Percentiles rank a stretch among this genome's conserved stretches.
These are phyloP conservation scores for Mesoclemmys tuberculata DNA, from an alignment of 2,113 vertebrate species.

Conservation along the genomic window DNA sequence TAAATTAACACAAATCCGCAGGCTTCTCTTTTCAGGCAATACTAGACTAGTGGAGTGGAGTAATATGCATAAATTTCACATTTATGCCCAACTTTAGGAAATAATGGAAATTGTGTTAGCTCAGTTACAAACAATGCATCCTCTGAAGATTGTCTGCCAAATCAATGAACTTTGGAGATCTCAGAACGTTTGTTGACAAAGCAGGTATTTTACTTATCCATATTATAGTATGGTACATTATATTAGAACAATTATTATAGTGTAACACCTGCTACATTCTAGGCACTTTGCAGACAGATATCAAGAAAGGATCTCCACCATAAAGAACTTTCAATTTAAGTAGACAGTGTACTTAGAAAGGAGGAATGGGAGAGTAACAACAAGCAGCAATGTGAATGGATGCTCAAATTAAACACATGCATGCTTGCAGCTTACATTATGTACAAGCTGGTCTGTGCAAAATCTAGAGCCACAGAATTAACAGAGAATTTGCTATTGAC, in stretches of 20 bases:
- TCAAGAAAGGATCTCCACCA: not conserved
- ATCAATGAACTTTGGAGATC: slow-evolving; percentile 9
- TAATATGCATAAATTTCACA: slow-evolving; percentile 1
- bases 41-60: not conserved
- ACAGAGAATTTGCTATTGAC: not conserved
- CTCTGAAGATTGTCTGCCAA: not conserved
- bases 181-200: not conserved
- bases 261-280: not conserved
- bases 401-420: too few species aligned
- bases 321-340: not conserved
- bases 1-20: not conserved
- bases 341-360: not conserved
- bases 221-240: not conserved
- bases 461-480: not conserved
- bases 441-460: not conserved
- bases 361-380: too few species aligned
- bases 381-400: too few species aligned
- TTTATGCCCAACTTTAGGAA: not conserved
- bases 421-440: too few species aligned
- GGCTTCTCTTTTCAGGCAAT: not conserved
- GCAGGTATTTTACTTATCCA: not conserved
- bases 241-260: not conserved
- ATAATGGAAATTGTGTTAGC: not conserved
- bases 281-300: not conserved
- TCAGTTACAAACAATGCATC: not conserved